phyloP scores from a whole-genome alignment of 2,797 vertebrate species.

The Epinephelus malabaricus region DNA sequence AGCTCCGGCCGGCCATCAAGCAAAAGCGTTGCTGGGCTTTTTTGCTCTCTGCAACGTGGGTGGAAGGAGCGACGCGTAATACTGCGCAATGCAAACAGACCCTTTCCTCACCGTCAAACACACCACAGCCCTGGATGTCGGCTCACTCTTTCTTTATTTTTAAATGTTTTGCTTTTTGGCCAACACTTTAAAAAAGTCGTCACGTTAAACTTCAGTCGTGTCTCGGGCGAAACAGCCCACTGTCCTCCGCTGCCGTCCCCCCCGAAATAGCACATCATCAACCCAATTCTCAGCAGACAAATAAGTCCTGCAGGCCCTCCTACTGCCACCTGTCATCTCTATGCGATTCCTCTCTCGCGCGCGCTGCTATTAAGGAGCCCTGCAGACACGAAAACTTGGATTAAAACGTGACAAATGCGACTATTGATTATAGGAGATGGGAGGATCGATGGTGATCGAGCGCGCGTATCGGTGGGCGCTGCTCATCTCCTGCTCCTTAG shows the following conservation, averaged over 20 bases:
- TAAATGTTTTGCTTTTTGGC: background rate
- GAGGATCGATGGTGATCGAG: constrained; percentile 53
- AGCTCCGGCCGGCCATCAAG: constrained; percentile 21
- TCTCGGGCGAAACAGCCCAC: constrained; percentile 34
- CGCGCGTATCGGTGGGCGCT: constrained; percentile 28
- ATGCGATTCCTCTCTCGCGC: constrained; percentile 31
- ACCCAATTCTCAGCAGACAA: constrained; percentile 61
- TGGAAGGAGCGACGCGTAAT: constrained; percentile 83
- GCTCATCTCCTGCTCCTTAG: constrained; percentile 26
- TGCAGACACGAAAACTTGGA: constrained; percentile 29
- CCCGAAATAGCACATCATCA: constrained; percentile 64
- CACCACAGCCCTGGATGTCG: constrained; percentile 45
- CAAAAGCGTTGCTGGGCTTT: constrained; percentile 56
- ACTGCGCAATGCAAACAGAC: constrained; percentile 85
- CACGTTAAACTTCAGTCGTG: constrained; percentile 48
- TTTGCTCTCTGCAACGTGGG: constrained; percentile 83
- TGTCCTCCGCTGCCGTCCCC: constrained; percentile 19
- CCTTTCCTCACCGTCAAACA: constrained; percentile 71
- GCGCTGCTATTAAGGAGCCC: constrained; percentile 26
- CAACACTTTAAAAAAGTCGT: constrained; percentile 51
- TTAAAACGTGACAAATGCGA: constrained; percentile 64
- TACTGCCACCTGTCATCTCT: constrained; percentile 75
- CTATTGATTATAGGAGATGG: constrained; percentile 50
- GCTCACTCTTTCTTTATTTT: background rate
- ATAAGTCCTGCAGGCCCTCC: constrained; percentile 73